phyloP scores from a whole-genome alignment of 2,888 invertebrate genomes.

The Lasioglossum malachurum region DNA sequence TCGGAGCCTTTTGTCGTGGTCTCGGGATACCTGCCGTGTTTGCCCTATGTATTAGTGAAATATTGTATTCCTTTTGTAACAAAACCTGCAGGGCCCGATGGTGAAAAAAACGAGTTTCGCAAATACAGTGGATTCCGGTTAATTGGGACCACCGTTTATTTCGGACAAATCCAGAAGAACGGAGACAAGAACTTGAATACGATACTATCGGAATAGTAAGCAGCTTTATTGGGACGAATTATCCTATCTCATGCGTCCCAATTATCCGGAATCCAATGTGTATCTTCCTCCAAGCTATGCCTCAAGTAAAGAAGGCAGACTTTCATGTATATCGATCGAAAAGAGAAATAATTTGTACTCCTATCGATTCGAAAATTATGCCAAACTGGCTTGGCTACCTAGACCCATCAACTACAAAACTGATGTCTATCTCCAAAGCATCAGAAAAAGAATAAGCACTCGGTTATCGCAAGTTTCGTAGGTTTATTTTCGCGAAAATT shows the following conservation, averaged over 20 bases:
- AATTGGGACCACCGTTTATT: background rate
- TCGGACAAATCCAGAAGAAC: background rate
- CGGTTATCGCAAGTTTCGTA: too few species aligned
- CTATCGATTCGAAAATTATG: too few species aligned
- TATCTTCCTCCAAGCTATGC: too few species aligned
- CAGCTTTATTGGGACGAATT: background rate
- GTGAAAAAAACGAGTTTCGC: background rate
- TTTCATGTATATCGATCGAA: too few species aligned
- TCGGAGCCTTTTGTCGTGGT: background rate
- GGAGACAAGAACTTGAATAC: background rate
- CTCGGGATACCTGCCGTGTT: background rate
- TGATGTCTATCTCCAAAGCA: too few species aligned
- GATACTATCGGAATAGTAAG: background rate
- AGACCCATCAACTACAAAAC: too few species aligned
- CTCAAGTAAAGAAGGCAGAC: too few species aligned
- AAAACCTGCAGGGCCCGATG: background rate
- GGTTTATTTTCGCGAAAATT: too few species aligned
- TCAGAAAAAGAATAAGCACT: too few species aligned
- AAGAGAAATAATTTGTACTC: too few species aligned
- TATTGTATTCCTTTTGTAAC: background rate
- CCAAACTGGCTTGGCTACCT: too few species aligned
- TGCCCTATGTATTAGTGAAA: background rate
- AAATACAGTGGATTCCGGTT: background rate
- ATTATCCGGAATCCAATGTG: background rate
- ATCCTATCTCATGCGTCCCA: too few species aligned